A percentile compares a stretch with the other conserved stretches of the same genome.
Conservation (phyloP, 1,140 invertebrate species). For the Magallana gigas region DNA sequence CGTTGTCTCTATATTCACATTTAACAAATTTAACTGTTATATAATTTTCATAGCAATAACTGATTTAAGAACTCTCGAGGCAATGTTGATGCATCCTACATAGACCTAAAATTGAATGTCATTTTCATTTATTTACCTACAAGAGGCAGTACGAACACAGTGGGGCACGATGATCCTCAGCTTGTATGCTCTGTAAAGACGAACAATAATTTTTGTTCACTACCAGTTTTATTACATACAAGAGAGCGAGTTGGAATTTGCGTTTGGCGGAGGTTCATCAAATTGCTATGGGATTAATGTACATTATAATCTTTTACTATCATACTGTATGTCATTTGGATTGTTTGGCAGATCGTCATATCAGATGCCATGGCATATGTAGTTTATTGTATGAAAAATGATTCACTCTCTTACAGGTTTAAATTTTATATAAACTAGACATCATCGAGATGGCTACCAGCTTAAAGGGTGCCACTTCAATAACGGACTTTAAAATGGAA, state of each 20-base stretch:
- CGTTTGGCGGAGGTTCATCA: background rate
- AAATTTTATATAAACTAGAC: too few relatives aligned
- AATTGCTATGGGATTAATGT: conserved; percentile 24
- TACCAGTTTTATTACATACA: background rate
- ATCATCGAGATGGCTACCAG: too few relatives aligned
- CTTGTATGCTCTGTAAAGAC: background rate
- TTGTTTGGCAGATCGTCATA: too few relatives aligned
- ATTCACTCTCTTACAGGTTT: too few relatives aligned
- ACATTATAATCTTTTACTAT: conserved; percentile 23
- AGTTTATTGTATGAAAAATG: too few relatives aligned
- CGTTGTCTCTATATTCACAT: too few relatives aligned
- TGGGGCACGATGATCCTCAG: background rate
- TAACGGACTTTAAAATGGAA: too few relatives aligned
- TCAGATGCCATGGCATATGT: too few relatives aligned
- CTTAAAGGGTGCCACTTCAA: too few relatives aligned
- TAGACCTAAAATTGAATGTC: background rate
- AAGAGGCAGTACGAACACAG: background rate
- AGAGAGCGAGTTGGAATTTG: conserved; percentile 7
- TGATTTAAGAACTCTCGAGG: too few relatives aligned
- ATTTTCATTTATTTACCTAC: background rate
- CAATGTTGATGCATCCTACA: background rate
- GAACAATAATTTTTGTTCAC: background rate
- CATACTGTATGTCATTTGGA: background rate
- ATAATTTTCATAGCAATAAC: too few relatives aligned
- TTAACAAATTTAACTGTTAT: too few relatives aligned